Evolutionary conservation across 2,797 vertebrate genomes (phyloP).

Genomic region (Sebastiscus tertius): DNA sequence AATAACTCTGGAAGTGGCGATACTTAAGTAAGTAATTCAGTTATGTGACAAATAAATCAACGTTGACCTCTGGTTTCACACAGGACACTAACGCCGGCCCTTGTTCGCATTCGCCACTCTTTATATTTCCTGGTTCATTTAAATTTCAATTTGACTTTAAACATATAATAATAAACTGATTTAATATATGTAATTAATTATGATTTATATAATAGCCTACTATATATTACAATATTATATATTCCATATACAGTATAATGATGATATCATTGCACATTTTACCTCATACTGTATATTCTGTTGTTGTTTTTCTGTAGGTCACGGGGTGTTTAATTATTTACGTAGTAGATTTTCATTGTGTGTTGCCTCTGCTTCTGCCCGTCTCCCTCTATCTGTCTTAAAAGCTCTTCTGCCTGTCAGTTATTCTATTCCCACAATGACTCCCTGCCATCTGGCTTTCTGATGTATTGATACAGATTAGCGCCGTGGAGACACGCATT

Average conservation of each 20-base stretch:
- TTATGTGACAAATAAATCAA: no score
- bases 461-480: constrained; percentile 59
- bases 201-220: background rate
- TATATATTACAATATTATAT: background rate
- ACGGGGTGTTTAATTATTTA: constrained; percentile 20
- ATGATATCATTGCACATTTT: background rate
- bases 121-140: background rate
- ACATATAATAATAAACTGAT: background rate
- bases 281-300: background rate
- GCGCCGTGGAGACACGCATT: constrained; percentile 25
- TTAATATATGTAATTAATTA: background rate
- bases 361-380: constrained; percentile 1
- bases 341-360: background rate
- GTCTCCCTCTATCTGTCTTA: constrained; percentile 21
- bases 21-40: no score
- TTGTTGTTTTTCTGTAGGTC: constrained; percentile 1
- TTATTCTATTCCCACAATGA: constrained; percentile 53
- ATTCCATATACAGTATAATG: background rate
- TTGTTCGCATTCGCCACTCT: no score
- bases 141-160: background rate
- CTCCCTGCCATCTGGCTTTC: constrained; percentile 49
- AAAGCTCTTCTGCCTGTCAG: constrained; percentile 53
- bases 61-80: no score
- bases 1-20: no score
- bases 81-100: no score